Evolutionary conservation across 2,888 invertebrate species (phyloP), one percentile per base, ranked within the genome.

Genomic region (Chorisops tibialis): DNA sequence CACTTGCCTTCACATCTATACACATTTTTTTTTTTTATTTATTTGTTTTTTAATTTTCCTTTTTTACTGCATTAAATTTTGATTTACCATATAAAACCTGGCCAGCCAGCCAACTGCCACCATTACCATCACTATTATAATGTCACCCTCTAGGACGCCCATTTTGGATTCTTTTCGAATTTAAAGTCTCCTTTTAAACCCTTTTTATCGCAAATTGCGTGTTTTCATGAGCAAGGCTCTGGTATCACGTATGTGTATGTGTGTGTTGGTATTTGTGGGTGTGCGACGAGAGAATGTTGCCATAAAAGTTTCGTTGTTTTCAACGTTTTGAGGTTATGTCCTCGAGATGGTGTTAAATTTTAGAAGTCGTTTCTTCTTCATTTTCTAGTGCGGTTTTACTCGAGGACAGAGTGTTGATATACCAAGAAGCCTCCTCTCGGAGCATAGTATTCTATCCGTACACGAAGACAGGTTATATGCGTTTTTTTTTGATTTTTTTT

Each of bases 181-280:
- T 56, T 56, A 56, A 56, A 56, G 45, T 45, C 30, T 16, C 19
- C 21, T 45, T 30, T 30, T 45, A 56, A 56, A 18, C 45, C 45
- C 43, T 9, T 45, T 56, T 56, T 56, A 56, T 56, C 12, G 30
- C 45, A 45, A 43, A 56, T 56, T 56, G 11, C 35, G 45, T 18
- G 35, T 30, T 43, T 56, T 35, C 45, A 30, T 30, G 56, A 43
- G 24, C 7, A 18, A 5, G 6, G 47, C 16, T 11, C 6, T 37
- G 37, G 6, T 37, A 6, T 9, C 11, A 6, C 37, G 37, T 11
- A 41, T 41, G 16, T 41, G 41, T 41, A 2, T 12, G 41, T 11
- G 11, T 41, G 4, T 16, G 14, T 16, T 16, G 43, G 19, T 43
- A 43, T 16, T 18, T 16, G 43, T 43, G 7, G 19, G 43, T 3